Percentiles rank a stretch among this genome's conserved stretches.
Conservation (phyloP, 2,888 invertebrate species). For the Dorcus parallelipipedus region DNA sequence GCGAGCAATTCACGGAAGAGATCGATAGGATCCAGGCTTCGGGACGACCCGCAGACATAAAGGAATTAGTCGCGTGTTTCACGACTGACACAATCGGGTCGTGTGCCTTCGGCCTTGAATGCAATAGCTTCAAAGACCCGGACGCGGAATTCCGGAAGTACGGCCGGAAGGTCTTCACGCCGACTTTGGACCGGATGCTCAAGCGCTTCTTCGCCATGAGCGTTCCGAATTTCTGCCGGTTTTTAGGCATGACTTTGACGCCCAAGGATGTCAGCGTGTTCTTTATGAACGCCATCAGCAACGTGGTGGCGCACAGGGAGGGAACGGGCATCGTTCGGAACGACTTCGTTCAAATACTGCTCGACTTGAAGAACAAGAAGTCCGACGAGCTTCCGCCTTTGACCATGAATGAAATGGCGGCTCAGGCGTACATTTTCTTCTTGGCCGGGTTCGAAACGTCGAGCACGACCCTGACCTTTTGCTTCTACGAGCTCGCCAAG, state of each 20-base stretch:
- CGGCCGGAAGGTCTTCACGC: not conserved
- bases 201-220: not conserved
- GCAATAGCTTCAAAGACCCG: constrained; percentile 21
- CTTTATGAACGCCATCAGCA: not conserved
- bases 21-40: not conserved
- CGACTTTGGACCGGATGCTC: not conserved
- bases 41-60: not conserved
- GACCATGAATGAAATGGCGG: constrained; percentile 31
- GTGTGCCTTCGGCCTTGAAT: constrained; percentile 9
- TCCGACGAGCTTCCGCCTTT: not conserved
- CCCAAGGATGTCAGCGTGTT: not conserved
- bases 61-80: not conserved
- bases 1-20: not conserved
- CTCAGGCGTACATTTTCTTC: constrained; percentile 37
- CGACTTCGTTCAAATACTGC: constrained; percentile 9
- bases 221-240: not conserved
- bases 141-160: not conserved
- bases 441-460: constrained; percentile 52
- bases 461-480: constrained; percentile 44
- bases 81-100: constrained; percentile 7
- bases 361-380: constrained; percentile 5
- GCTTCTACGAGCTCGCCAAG: constrained; percentile 44
- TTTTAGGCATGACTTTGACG: not conserved
- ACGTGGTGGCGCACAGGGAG: not conserved
- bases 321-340: not conserved